Evolutionary conservation across 2,888 invertebrate genomes (phyloP).

Genomic region (Frankliniella fusca): DNA sequence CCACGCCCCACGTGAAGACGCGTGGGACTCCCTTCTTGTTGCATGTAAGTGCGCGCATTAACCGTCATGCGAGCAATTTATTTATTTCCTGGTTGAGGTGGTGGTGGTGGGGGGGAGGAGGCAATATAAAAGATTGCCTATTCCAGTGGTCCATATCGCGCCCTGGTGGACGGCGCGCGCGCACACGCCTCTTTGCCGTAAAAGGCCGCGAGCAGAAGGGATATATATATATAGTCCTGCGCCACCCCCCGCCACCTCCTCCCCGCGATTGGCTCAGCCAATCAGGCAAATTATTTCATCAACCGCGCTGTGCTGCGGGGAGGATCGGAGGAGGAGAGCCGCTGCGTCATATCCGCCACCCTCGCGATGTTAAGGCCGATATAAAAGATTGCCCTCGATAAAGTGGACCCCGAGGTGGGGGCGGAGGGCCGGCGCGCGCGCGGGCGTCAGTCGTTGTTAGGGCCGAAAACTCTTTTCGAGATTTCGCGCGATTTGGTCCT

Average conservation of each 20-base stretch:
- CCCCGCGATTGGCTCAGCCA: neutral
- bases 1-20: neutral
- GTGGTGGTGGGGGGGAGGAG: neutral
- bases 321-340: neutral
- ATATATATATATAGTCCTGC: too few relatives aligned
- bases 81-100: neutral
- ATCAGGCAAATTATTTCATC: conserved; percentile 26
- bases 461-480: conserved; percentile 12
- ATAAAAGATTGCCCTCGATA: conserved; percentile 19
- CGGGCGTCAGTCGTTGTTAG: too few relatives aligned
- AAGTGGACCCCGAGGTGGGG: neutral
- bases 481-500: conserved; percentile 1
- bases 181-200: neutral
- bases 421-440: neutral
- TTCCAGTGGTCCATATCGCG: too few relatives aligned
- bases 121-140: conserved; percentile 22
- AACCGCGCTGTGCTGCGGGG: neutral
- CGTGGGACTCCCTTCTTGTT: neutral
- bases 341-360: neutral
- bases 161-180: neutral
- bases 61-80: neutral
- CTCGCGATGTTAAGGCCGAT: neutral
- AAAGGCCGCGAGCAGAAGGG: neutral
- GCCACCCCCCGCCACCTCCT: neutral
- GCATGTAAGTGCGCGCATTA: neutral